phyloP scores from a whole-genome alignment of 2,113 vertebrate species.

The Lathamus discolor region DNA sequence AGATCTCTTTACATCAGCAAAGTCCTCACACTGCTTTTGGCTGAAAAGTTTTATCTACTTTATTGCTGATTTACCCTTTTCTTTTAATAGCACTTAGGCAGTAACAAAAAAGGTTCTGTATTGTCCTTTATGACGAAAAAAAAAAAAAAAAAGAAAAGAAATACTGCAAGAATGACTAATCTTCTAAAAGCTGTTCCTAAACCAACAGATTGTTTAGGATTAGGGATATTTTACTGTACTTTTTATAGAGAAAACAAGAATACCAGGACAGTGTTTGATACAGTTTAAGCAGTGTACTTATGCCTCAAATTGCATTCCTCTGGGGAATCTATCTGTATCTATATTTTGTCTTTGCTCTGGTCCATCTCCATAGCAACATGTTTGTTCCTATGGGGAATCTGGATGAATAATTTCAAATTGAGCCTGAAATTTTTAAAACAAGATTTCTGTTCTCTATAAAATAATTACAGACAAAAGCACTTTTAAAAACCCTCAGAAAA shows the following conservation, averaged over 20 bases:
- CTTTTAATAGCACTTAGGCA: neutral
- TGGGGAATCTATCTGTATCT: slow-evolving; percentile 49
- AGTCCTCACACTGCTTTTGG: neutral
- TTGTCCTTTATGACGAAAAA: neutral
- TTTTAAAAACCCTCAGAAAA: neutral
- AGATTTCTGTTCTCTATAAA: slow-evolving; percentile 16
- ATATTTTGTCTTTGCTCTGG: slow-evolving; percentile 50
- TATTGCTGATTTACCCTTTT: neutral
- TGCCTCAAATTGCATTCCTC: slow-evolving; percentile 30
- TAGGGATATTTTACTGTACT: neutral
- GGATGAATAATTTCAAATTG: slow-evolving; percentile 50
- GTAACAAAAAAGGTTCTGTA: neutral
- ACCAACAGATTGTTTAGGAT: neutral
- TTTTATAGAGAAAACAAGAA: neutral
- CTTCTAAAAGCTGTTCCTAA: neutral
- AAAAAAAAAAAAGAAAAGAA: neutral
- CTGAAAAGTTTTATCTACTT: neutral
- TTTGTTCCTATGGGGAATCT: slow-evolving; percentile 66
- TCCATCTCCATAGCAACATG: slow-evolving; percentile 71
- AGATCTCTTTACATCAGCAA: neutral
- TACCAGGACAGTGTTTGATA: neutral
- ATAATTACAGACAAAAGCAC: neutral
- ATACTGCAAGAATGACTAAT: neutral
- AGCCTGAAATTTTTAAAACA: slow-evolving; percentile 60
- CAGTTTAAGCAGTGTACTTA: slow-evolving; percentile 7